A percentile compares a stretch with the other conserved stretches of the same genome.
Evolutionary conservation across 1,140 invertebrate genomes (phyloP).

Genomic region (Drosophila bocki): DNA sequence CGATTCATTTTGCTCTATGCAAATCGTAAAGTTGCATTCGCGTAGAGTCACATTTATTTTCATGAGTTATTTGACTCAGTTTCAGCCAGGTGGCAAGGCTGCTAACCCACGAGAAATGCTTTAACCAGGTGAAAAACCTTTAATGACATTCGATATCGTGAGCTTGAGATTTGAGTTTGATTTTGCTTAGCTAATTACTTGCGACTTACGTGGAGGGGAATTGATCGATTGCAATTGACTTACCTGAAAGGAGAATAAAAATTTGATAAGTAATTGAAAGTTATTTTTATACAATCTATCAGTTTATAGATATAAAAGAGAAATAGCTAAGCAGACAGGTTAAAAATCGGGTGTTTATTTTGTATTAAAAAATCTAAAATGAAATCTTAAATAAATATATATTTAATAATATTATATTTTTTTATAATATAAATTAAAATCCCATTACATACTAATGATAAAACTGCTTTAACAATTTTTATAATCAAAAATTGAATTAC

Average conservation of each 20-base stretch:
- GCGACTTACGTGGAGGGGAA: slow-evolving; percentile 53
- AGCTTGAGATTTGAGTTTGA: slow-evolving; percentile 8
- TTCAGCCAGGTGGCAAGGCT: slow-evolving; percentile 61
- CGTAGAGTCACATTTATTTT: slow-evolving; percentile 44
- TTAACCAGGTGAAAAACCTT: slow-evolving; percentile 67
- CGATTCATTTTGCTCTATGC: slow-evolving; percentile 61
- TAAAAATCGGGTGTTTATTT: not conserved
- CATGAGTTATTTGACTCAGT: slow-evolving; percentile 68
- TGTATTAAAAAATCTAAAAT: not conserved
- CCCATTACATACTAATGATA: not conserved
- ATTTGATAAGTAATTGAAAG: slow-evolving; percentile 21
- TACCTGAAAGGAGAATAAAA: slow-evolving; percentile 53
- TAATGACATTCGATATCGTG: slow-evolving; percentile 64
- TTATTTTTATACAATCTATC: not conserved
- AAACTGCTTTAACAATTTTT: not conserved
- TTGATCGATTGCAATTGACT: slow-evolving; percentile 41
- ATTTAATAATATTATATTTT: too few relatives aligned
- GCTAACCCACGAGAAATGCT: slow-evolving; percentile 37
- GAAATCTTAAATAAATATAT: too few relatives aligned
- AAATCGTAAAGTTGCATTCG: slow-evolving; percentile 47
- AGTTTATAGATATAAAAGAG: not conserved
- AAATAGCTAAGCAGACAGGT: not conserved
- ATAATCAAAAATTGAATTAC: not conserved
- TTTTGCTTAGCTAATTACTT: slow-evolving; percentile 26
- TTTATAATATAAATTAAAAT: not conserved